A percentile compares a stretch with the other conserved stretches of the same genome.
Conservation (phyloP, 2,888 invertebrate genomes). For the Cyaniris semiargus region DNA sequence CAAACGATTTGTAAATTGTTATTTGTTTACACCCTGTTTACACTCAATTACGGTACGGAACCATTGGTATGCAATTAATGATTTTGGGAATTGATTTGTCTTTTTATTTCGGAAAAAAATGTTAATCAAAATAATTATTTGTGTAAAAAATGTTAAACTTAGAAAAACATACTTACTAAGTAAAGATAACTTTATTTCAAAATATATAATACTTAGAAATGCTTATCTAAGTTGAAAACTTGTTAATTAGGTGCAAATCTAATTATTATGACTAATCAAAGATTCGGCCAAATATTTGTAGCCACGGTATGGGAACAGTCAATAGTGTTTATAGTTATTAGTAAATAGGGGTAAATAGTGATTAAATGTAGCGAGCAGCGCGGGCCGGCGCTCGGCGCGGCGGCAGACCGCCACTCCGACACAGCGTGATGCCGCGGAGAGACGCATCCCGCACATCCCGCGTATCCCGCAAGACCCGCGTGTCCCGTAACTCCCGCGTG, state of each 20-base stretch:
- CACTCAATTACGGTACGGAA: not conserved
- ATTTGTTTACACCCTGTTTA: not conserved
- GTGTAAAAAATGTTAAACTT: not conserved
- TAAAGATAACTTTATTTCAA: not conserved
- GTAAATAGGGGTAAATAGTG: conserved; percentile 32
- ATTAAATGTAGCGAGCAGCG: conserved; percentile 55
- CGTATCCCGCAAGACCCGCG: conserved; percentile 36
- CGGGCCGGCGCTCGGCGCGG: conserved; percentile 31
- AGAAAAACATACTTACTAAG: not conserved
- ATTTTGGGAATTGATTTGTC: not conserved
- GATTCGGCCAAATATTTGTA: not conserved
- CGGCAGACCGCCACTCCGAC: conserved; percentile 62
- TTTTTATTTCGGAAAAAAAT: not conserved
- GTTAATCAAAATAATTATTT: not conserved
- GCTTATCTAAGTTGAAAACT: not conserved
- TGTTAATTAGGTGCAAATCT: not conserved
- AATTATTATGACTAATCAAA: not conserved
- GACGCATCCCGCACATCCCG: conserved; percentile 57
- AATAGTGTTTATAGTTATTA: conserved; percentile 26
- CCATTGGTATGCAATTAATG: not conserved
- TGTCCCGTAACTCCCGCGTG: conserved; percentile 33
- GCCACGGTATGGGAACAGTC: conserved; percentile 21
- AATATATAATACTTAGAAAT: not conserved
- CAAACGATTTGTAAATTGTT: conserved; percentile 9
- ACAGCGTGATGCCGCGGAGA: conserved; percentile 58